These are phyloP conservation scores for Dendrocopos noguchii DNA, from an alignment of 2,113 vertebrate genomes.

Conservation along the genomic window DNA sequence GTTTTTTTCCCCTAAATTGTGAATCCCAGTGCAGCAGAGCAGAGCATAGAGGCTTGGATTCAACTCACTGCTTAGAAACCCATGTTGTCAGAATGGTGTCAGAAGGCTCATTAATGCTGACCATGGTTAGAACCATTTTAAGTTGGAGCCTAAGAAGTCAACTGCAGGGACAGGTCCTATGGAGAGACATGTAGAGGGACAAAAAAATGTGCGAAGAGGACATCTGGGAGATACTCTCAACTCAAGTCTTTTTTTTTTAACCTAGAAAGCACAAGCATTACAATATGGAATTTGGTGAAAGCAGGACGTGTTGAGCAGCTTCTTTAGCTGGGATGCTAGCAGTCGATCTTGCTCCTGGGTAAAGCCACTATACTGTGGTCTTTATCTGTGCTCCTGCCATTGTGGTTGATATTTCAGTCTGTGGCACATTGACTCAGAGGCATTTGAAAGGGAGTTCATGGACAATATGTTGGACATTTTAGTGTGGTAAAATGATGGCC, in stretches of 20 bases:
- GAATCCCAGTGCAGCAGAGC: not conserved
- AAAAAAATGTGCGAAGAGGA: not conserved
- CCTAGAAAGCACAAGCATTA: not conserved
- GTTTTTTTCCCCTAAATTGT: not conserved
- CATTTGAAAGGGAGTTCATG: not conserved
- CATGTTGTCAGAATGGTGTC: fast-evolving
- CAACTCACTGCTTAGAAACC: not conserved
- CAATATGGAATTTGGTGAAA: not conserved
- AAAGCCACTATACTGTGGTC: not conserved
- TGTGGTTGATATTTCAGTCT: not conserved
- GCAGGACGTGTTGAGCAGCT: not conserved
- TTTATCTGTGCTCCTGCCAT: not conserved
- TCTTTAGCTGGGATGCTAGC: not conserved
- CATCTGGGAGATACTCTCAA: not conserved
- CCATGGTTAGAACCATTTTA: not conserved
- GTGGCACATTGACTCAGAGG: not conserved
- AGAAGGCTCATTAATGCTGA: not conserved
- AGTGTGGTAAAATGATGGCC: not conserved
- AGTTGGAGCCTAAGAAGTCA: not conserved
- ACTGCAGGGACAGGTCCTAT: not conserved
- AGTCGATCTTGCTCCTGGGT: not conserved
- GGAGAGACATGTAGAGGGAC: not conserved
- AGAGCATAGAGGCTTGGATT: not conserved
- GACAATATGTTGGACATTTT: not conserved
- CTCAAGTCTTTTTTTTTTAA: not conserved